Evolutionary conservation across 2,797 vertebrate species (phyloP), one percentile per base, ranked within the genome.

Genomic region (Apogon hyalosoma): DNA sequence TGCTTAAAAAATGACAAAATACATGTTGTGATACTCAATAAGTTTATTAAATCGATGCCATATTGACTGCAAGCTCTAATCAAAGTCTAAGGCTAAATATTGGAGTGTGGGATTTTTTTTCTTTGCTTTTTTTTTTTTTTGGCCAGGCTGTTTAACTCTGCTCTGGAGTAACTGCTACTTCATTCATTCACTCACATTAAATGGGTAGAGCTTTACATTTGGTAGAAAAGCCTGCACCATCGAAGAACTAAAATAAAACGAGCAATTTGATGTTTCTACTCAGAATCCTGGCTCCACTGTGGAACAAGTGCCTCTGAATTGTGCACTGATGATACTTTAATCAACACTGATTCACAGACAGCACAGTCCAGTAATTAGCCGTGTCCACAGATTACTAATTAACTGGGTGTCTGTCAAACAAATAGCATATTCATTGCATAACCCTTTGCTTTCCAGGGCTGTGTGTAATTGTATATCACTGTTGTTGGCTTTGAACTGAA

Each of bases 401-500:
- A 51, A 59, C 50, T 49, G 40, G 36, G 33, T 56, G 50, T 55
- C 54, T 13, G 55, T 61, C 28, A 71, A 49, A 73, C 19, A 39
- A 46, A 40, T 14, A 12, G 43, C 6, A 18, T 14, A 38, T 31
- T 60, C 24, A 48, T 7, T 16, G n/a, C 15, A 24, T 70, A 73
- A 69, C 58, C 12, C 0, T 13, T 73, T 73, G 0, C 62, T 73
- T 67, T 62, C 15, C 75, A 79, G 57, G 42, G 9, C 13, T 63
- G 33, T 62, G 9, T 62, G 31, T 40, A 12, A 63, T 59, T 3
- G 6, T 42, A 3, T 43, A 40, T 12, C 52, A 39, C 11, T 47
- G 43, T n/a, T 2, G 4, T 7, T 1, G 8, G 36, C 0, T 7
- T 49, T 54, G 40, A 8, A 11, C 38, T 18, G 47, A 51, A 75